Base-by-base conservation (phyloP, 1,140 invertebrate genomes). In the Papilio polytes region DNA sequence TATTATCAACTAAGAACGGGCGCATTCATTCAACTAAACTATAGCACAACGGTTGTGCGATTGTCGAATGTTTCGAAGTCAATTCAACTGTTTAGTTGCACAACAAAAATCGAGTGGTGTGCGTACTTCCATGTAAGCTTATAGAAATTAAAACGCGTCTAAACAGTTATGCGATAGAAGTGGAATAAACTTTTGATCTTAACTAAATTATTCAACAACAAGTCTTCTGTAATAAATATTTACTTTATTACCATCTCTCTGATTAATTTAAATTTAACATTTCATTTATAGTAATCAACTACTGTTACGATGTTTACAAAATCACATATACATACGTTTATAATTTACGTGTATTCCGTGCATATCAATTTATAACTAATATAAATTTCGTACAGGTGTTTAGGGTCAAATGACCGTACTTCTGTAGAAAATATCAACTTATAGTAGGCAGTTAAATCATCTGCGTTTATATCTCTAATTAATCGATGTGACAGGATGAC, bases 391-490 rank as follows among this genome's bases (percentile, higher is more conserved):
- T 48, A 48, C 0, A 48, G 3, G 18, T 56, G 53, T n/a, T 53
- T 53, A 9, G 53, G 53, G 26, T 73, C 63, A 66, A 66, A 66
- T 66, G 26, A 13, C 18, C 63, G 22, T 26, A 36, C 36, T 73
- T 36, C 36, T 31, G 31, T 44, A 9, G 2, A 73, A 31, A 44
- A 44, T 73, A 18, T 73, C 18, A 36, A 3, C 70, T 41, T 41
- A 36, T 36, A 8, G 13, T 44, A 36, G 70, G 36, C 44, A 44
- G 36, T 76, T 53, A 20, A 76, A 76, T 53, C 20, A 76, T 31
- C 12, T 76, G 26, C 31, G 74, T 77, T 77, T 77, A 77, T 77
- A 15, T 77, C 73, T 22, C 26, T 26, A 41, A 77, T 77, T 77
- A 56, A 59, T 77, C 74, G 56, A 13, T 15, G 48, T 7, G 74